A percentile compares a stretch with the other conserved stretches of the same genome.
phyloP scores from a whole-genome alignment of 2,888 invertebrate species.

The Baccha elongata region DNA sequence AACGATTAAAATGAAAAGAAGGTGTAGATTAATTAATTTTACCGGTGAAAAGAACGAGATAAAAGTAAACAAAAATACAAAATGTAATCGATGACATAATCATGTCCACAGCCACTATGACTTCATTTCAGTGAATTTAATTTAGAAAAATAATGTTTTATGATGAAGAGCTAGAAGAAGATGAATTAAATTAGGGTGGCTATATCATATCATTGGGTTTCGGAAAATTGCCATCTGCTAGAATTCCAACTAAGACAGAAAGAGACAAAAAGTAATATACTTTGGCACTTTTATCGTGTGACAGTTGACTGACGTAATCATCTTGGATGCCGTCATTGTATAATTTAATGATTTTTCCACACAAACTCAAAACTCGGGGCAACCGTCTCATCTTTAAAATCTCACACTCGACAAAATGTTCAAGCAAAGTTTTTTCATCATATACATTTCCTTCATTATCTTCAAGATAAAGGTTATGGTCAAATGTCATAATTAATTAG shows the following conservation, averaged over 20 bases:
- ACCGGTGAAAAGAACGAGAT: constrained; percentile 45
- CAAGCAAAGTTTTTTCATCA: constrained; percentile 4
- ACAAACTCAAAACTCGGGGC: constrained; percentile 9
- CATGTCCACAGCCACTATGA: constrained; percentile 52
- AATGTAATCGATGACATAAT: constrained; percentile 65
- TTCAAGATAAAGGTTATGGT: constrained; percentile 66
- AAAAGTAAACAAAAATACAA: constrained; percentile 39
- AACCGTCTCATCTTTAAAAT: constrained; percentile 5
- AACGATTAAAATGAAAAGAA: constrained; percentile 17
- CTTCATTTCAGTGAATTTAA: constrained; percentile 50
- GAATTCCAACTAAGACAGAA: constrained; percentile 32
- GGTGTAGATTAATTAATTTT: constrained; percentile 59
- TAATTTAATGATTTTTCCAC: constrained; percentile 53
- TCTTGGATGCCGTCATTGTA: constrained; percentile 36
- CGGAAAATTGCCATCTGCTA: constrained; percentile 37
- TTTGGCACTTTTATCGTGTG: constrained; percentile 44
- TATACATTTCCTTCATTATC: constrained; percentile 7
- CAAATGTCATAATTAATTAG: constrained; percentile 68
- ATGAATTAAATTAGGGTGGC: constrained; percentile 49
- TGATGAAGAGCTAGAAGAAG: neutral
- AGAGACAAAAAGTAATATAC: constrained; percentile 36
- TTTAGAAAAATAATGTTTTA: constrained; percentile 25
- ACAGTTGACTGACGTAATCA: constrained; percentile 70
- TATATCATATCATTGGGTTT: constrained; percentile 44
- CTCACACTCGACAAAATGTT: constrained; percentile 19